phyloP scores from a whole-genome alignment of 2,888 invertebrate genomes.

The Caenorhabditis sp. region DNA sequence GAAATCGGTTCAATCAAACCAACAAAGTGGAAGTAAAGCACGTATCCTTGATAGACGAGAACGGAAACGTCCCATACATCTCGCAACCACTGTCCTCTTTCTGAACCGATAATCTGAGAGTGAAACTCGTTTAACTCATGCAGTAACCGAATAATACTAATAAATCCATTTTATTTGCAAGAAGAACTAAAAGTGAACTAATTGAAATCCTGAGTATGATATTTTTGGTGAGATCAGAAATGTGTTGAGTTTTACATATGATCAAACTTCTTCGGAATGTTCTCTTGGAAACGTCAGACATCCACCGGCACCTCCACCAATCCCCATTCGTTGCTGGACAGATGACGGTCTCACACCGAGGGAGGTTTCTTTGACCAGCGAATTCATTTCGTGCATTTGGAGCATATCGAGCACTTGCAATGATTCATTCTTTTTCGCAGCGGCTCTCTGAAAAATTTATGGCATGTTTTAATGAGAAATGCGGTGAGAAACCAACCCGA shows the following conservation, averaged over 20 bases:
- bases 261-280: constrained; percentile 21
- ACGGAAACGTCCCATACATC: constrained; percentile 20
- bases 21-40: constrained; percentile 1
- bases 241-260: constrained; percentile 5
- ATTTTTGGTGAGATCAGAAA: constrained; percentile 30
- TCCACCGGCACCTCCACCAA: constrained; percentile 61
- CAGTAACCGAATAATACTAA: background rate
- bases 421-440: constrained; percentile 83
- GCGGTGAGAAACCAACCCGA: constrained; percentile 65
- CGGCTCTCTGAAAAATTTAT: constrained; percentile 77
- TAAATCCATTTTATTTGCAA: constrained; percentile 27
- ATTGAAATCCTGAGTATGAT: constrained; percentile 37
- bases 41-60: constrained; percentile 3
- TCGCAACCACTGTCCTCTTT: constrained; percentile 31
- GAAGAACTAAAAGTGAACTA: constrained; percentile 9
- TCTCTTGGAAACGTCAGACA: constrained; percentile 38
- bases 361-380: constrained; percentile 81
- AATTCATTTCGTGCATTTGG: constrained; percentile 79
- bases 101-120: constrained; percentile 28
- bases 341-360: constrained; percentile 74
- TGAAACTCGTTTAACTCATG: constrained; percentile 12
- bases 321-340: constrained; percentile 63
- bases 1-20: constrained; percentile 19
- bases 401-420: constrained; percentile 83
- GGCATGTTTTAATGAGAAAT: constrained; percentile 11